Conservation (phyloP, 2,888 invertebrate species). For the Acleris cristana region DNA sequence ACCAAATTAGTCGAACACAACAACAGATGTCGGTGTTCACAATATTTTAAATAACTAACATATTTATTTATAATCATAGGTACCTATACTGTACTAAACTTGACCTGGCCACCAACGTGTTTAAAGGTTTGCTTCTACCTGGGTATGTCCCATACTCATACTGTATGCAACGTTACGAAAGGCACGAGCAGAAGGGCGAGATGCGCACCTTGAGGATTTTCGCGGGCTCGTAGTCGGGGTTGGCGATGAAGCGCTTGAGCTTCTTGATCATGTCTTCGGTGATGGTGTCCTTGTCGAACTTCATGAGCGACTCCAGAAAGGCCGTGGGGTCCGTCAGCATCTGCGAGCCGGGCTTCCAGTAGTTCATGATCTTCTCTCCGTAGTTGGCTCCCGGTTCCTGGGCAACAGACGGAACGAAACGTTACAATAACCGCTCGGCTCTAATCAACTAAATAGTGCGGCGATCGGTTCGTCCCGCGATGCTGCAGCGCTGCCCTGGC, state of each 20-base stretch:
- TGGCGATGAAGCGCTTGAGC: constrained; percentile 89
- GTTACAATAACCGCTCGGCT: background rate
- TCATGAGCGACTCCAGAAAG: constrained; percentile 92
- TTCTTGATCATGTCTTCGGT: constrained; percentile 92
- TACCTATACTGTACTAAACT: too few relatives aligned
- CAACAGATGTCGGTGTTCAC: too few relatives aligned
- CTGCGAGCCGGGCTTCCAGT: constrained; percentile 94
- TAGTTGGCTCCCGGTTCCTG: constrained; percentile 85
- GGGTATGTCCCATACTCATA: too few relatives aligned
- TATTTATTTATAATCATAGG: too few relatives aligned
- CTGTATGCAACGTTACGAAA: too few relatives aligned
- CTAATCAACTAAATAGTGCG: background rate
- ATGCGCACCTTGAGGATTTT: constrained; percentile 86
- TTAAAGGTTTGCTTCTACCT: too few relatives aligned
- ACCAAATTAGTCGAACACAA: too few relatives aligned
- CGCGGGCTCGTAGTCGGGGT: constrained; percentile 91
- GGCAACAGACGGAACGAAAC: background rate
- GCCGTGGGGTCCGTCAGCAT: constrained; percentile 92
- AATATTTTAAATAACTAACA: too few relatives aligned
- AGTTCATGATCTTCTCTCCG: constrained; percentile 94
- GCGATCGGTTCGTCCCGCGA: background rate
- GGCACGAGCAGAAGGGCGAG: too few relatives aligned
- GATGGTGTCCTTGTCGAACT: constrained; percentile 93
- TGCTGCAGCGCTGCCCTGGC: too few relatives aligned
- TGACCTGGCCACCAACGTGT: too few relatives aligned